Percentiles rank a stretch among this genome's conserved stretches.
Conservation (phyloP, 2,888 invertebrate species). For the Acleris laterana region DNA sequence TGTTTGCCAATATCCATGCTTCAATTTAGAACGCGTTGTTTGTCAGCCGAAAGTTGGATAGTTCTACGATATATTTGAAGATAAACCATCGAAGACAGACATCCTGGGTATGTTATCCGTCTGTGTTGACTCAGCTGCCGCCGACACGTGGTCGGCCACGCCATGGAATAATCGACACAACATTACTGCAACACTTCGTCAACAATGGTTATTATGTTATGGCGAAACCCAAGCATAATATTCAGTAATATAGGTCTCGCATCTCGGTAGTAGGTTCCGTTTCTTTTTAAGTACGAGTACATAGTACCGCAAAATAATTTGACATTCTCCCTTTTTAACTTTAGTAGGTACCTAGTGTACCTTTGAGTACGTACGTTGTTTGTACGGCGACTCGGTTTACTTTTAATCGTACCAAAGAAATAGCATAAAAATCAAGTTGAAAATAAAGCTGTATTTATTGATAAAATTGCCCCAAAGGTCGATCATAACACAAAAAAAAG, state of each 20-base stretch:
- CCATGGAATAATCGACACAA: constrained; percentile 45
- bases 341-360: too few species aligned
- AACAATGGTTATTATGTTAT: constrained; percentile 17
- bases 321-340: too few species aligned
- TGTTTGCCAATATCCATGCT: too few species aligned
- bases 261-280: background rate
- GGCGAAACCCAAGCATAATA: constrained; percentile 11
- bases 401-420: too few species aligned
- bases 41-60: background rate
- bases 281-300: background rate
- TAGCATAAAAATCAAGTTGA: background rate
- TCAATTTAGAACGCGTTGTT: too few species aligned
- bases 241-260: background rate
- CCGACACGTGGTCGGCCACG: constrained; percentile 55
- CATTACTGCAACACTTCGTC: constrained; percentile 30
- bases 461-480: background rate
- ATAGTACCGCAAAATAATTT: too few species aligned
- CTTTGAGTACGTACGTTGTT: too few species aligned
- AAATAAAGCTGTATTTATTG: background rate
- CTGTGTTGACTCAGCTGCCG: constrained; percentile 49
- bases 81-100: constrained; percentile 15
- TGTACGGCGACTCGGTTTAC: too few species aligned
- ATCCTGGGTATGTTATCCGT: constrained; percentile 26
- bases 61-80: background rate
- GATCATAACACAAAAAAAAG: constrained; percentile 3